These are phyloP conservation scores for Leucania comma DNA, from an alignment of 2,888 invertebrate species.

Conservation along the genomic window DNA sequence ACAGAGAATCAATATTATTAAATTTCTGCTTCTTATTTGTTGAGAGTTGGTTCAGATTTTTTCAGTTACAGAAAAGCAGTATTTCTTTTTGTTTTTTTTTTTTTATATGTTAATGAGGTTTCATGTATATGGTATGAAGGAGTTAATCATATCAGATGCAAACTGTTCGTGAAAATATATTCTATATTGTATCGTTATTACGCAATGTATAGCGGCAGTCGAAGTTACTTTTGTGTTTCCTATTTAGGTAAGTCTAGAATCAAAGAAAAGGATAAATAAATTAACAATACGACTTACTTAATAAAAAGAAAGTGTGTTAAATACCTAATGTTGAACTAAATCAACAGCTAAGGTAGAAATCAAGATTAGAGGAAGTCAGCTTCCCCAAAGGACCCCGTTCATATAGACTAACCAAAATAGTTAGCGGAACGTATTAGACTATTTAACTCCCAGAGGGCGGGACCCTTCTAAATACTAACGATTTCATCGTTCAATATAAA, in stretches of 20 bases:
- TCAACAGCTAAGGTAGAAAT: slow-evolving; percentile 10
- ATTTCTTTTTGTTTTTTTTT: not conserved
- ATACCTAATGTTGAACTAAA: slow-evolving; percentile 18
- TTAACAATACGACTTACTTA: too few species aligned
- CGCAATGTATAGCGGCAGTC: too few species aligned
- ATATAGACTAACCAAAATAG: not conserved
- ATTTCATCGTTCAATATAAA: too few species aligned
- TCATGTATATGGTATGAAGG: too few species aligned
- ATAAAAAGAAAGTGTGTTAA: slow-evolving; percentile 8
- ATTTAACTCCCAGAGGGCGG: slow-evolving; percentile 14
- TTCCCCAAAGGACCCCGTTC: slow-evolving; percentile 7
- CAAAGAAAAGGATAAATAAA: too few species aligned
- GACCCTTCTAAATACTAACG: slow-evolving; percentile 17
- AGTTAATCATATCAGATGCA: too few species aligned
- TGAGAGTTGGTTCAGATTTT: slow-evolving; percentile 5
- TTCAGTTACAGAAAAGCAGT: not conserved
- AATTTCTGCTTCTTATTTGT: slow-evolving; percentile 19
- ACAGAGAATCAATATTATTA: slow-evolving; percentile 38
- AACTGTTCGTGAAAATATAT: too few species aligned
- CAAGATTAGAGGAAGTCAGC: slow-evolving; percentile 14
- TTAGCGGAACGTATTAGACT: slow-evolving; percentile 19
- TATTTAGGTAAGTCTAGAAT: too few species aligned
- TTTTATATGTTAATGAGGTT: too few species aligned
- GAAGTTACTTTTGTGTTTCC: too few species aligned
- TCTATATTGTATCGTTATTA: too few species aligned